A percentile compares a stretch with the other conserved stretches of the same genome.
Evolutionary conservation across 2,888 invertebrate species (phyloP).

Genomic region (Toxonevra muliebris): DNA sequence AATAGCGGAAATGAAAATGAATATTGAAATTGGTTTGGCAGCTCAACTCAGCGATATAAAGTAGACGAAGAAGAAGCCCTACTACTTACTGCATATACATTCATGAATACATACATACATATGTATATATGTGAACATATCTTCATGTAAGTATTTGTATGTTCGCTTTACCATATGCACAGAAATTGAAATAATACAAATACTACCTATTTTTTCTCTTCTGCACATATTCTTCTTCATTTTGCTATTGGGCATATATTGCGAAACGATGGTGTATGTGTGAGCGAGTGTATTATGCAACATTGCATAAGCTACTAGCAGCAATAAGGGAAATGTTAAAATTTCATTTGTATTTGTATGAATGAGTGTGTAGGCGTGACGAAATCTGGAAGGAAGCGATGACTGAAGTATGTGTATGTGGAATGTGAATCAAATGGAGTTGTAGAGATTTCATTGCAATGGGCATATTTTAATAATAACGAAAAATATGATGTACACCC

Average conservation of each 20-base stretch:
- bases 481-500: background rate
- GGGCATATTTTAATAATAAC: conserved; percentile 16
- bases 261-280: too few species aligned
- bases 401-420: background rate
- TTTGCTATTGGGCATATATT: too few species aligned
- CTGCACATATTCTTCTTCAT: too few species aligned
- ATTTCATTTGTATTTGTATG: background rate
- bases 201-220: too few species aligned
- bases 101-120: conserved; percentile 26
- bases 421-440: conserved; percentile 1
- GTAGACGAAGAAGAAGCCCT: background rate
- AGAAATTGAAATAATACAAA: conserved; percentile 19
- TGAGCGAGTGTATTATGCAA: too few species aligned
- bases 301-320: too few species aligned
- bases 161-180: conserved; percentile 44
- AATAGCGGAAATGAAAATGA: conserved; percentile 42
- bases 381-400: background rate
- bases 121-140: too few species aligned
- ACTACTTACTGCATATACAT: background rate
- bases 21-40: conserved; percentile 57
- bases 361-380: conserved; percentile 4
- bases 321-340: background rate
- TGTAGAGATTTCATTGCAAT: conserved; percentile 5
- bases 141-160: too few species aligned
- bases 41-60: conserved; percentile 28